These are phyloP conservation scores for Cyrtodaria siliqua DNA, from an alignment of 2,888 invertebrate genomes.

Conservation along the genomic window DNA sequence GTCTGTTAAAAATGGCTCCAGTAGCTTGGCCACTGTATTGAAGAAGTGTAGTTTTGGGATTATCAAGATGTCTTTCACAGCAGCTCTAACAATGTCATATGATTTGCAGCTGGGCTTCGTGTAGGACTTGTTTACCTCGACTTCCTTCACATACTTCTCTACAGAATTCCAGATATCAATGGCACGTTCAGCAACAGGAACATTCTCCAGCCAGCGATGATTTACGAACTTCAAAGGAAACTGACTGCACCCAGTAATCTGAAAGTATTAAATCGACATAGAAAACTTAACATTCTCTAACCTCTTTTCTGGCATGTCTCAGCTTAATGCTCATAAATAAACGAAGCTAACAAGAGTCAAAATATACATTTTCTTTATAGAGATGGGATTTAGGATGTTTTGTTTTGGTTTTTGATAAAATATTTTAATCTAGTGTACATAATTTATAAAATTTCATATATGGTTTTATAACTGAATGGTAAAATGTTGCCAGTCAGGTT, in stretches of 20 bases:
- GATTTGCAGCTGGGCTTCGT: slow-evolving; percentile 17
- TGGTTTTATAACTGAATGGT: too few relatives aligned
- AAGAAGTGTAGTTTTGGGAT: slow-evolving; percentile 34
- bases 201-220: slow-evolving; percentile 54
- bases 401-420: too few relatives aligned
- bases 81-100: slow-evolving; percentile 15
- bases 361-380: too few relatives aligned
- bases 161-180: slow-evolving; percentile 33
- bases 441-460: too few relatives aligned
- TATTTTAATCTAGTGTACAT: too few relatives aligned
- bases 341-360: too few relatives aligned
- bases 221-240: slow-evolving; percentile 63
- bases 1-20: slow-evolving; percentile 28
- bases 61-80: slow-evolving; percentile 17
- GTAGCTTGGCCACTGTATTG: slow-evolving; percentile 24
- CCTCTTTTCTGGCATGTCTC: too few relatives aligned
- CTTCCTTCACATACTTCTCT: slow-evolving; percentile 24
- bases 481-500: too few relatives aligned
- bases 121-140: not conserved
- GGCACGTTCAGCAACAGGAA: slow-evolving; percentile 34
- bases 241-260: slow-evolving; percentile 23
- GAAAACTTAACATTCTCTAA: too few relatives aligned
- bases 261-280: too few relatives aligned
- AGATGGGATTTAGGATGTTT: too few relatives aligned
- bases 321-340: too few relatives aligned